Evolutionary conservation across 2,797 vertebrate species (phyloP), one percentile per base, ranked within the genome.

Genomic region (Smutsia gigantea): DNA sequence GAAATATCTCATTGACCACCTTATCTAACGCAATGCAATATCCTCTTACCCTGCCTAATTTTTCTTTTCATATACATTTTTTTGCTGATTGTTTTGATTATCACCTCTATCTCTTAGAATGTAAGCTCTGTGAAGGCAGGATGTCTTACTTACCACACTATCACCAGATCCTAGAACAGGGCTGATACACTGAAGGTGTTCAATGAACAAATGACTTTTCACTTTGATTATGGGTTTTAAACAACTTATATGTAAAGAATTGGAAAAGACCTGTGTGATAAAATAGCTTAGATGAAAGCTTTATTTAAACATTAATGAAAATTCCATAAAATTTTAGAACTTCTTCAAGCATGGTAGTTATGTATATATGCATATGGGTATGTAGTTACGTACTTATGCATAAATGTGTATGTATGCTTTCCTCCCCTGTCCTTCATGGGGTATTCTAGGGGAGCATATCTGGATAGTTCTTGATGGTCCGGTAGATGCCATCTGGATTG

Each of bases 391-490:
- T 57, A 12, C 29, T 19, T 59, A 13, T 27, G 49, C n/a, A 42
- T 18, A 19, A 53, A 3, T 93, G 18, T 86, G 12, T 59, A 1
- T 27, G 7, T 87, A 4, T 88, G 21, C 34, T 46, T 49, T 6
- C 1, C 3, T 1, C 1, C 27, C 27, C 19, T 9, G 1, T 15
- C 7, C 92, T 63, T 42, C 71, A 14, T 83, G 93, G 72, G 39
- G 2, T 82, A 2, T 96, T 97, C 15, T 95, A 99, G 99, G 99
- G 74, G 99, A 99, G 53, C 99, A 99, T 96, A 99, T 99, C 96
- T 99, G 99, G 99, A 99, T 99, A 88, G 99, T 99, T 82, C 98
- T 99, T 94, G 99, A 99, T 98, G 99, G 99, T 81, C 99, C 99
- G 14, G 99, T 99, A 7, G 99, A 99, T 95, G 99, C 99, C 71